A percentile compares a stretch with the other conserved stretches of the same genome.
Conservation (phyloP, 92 coral and sea anemone species). For the Epizoanthus scotinus region DNA sequence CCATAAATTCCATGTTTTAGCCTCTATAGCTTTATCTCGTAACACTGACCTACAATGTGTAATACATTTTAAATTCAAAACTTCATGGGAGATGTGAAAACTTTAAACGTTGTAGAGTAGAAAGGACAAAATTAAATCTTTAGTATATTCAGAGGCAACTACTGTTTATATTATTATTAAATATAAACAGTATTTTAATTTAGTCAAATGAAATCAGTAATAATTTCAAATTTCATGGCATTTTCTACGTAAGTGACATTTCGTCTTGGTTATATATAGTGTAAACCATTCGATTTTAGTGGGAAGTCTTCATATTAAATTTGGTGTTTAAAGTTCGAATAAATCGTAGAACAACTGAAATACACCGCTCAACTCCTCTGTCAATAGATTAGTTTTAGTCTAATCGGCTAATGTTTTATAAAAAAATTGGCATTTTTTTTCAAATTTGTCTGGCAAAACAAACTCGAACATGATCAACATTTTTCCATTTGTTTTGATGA, state of each 20-base stretch:
- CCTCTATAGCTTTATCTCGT: too few relatives aligned
- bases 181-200: too few relatives aligned
- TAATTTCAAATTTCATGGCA: background rate
- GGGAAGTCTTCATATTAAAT: conserved; percentile 10
- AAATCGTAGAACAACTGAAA: background rate
- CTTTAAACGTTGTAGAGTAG: too few relatives aligned
- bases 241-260: background rate
- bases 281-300: background rate
- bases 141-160: too few relatives aligned
- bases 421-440: background rate
- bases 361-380: background rate
- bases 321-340: conserved; percentile 17
- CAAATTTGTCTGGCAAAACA: background rate
- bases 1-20: too few relatives aligned
- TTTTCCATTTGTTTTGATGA: background rate
- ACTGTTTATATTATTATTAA: too few relatives aligned
- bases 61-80: too few relatives aligned
- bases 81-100: too few relatives aligned
- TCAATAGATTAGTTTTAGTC: conserved; percentile 6
- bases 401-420: conserved; percentile 13
- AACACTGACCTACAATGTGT: too few relatives aligned
- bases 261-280: background rate
- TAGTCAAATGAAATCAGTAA: background rate
- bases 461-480: background rate
- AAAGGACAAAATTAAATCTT: too few relatives aligned